phyloP scores from a whole-genome alignment of 2,797 vertebrate species.

The Leuciscus waleckii region DNA sequence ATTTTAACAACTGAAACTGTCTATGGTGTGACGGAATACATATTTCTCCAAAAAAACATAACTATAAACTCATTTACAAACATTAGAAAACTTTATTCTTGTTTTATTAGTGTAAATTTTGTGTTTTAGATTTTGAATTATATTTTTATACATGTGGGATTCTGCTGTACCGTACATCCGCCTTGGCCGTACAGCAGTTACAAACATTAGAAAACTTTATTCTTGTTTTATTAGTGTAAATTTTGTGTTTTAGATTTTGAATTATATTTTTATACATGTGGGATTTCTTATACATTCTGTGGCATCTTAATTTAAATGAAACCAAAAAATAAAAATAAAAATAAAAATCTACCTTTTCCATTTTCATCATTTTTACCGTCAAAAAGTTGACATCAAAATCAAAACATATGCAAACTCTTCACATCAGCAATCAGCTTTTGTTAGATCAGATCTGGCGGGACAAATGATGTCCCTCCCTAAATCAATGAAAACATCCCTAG shows the following conservation, averaged over 20 bases:
- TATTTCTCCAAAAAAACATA: not conserved
- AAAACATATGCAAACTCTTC: not conserved
- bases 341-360: not conserved
- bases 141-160: too few species aligned
- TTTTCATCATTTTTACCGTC: not conserved
- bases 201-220: not conserved
- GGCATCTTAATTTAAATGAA: not conserved
- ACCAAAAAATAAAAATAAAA: not conserved
- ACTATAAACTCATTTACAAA: not conserved
- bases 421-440: not conserved
- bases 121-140: not conserved
- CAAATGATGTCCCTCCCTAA: not conserved
- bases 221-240: not conserved
- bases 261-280: too few species aligned
- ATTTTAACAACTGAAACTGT: not conserved
- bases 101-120: not conserved
- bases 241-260: not conserved
- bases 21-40: not conserved
- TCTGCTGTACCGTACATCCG: too few species aligned
- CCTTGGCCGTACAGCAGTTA: too few species aligned
- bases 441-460: not conserved
- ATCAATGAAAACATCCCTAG: constrained; percentile 15
- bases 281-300: not conserved
- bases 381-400: not conserved
- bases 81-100: not conserved